Conservation (phyloP, 2,888 invertebrate genomes). For the Leptopilina drosophilae region DNA sequence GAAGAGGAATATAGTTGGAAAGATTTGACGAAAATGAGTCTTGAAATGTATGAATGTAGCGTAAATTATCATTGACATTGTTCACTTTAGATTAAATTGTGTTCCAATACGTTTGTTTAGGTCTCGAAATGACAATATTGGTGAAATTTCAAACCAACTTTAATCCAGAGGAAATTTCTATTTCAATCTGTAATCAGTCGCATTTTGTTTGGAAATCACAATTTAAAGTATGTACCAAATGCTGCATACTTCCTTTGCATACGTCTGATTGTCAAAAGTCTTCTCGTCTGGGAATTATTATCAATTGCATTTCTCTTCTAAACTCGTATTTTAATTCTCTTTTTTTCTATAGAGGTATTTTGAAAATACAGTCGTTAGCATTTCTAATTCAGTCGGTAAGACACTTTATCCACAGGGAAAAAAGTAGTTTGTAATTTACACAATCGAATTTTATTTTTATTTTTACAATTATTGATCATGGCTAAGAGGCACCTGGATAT, state of each 20-base stretch:
- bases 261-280: conserved; percentile 3
- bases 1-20: neutral
- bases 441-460: too few species aligned
- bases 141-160: conserved; percentile 28
- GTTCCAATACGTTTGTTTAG: conserved; percentile 12
- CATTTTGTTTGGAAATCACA: neutral
- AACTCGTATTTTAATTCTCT: neutral
- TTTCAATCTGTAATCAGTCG: conserved; percentile 43
- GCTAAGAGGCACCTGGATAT: too few species aligned
- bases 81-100: conserved; percentile 24
- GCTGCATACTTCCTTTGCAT: neutral
- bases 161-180: too few species aligned
- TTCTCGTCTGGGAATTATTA: neutral
- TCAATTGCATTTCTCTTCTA: neutral
- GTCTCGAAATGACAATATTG: conserved; percentile 14
- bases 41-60: conserved; percentile 9
- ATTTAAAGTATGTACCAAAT: neutral
- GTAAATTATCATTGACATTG: neutral
- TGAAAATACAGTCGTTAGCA: neutral
- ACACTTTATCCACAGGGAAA: too few species aligned
- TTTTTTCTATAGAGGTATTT: neutral
- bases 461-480: too few species aligned
- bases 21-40: conserved; percentile 1
- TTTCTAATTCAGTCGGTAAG: too few species aligned
- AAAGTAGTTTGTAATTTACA: too few species aligned